Percentiles rank a stretch among this genome's conserved stretches.
Conservation (phyloP, 2,113 vertebrate species). For the Mus musculus region DNA sequence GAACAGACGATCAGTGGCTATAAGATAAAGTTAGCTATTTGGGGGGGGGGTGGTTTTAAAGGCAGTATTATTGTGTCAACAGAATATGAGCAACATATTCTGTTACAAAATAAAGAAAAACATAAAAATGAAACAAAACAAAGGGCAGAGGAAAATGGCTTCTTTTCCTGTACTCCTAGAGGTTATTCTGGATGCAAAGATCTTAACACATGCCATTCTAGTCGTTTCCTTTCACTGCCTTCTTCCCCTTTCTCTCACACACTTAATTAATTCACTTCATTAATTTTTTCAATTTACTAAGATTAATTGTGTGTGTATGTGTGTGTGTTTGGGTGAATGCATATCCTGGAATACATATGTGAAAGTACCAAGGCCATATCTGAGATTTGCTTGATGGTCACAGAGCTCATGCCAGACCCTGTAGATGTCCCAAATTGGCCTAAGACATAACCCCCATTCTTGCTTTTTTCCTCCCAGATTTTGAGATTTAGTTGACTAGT, state of each 20-base stretch:
- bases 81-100: background rate
- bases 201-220: background rate
- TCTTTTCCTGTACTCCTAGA: background rate
- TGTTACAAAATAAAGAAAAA: background rate
- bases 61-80: background rate
- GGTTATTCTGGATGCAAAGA: background rate
- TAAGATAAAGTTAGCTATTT: background rate
- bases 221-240: background rate
- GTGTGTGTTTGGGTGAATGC: background rate
- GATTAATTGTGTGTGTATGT: background rate
- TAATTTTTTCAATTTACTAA: background rate
- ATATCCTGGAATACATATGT: background rate
- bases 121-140: background rate
- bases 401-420: background rate
- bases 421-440: background rate
- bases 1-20: background rate
- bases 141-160: background rate
- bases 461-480: background rate
- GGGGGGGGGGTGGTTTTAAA: background rate
- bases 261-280: background rate
- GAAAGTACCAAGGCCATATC: too few species aligned
- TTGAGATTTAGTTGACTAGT: background rate
- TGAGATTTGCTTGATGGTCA: background rate
- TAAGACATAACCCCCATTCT: background rate
- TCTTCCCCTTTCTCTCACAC: background rate